These are phyloP conservation scores for Bagarius yarrelli DNA, from an alignment of 2,113 vertebrate genomes.

Conservation along the genomic window DNA sequence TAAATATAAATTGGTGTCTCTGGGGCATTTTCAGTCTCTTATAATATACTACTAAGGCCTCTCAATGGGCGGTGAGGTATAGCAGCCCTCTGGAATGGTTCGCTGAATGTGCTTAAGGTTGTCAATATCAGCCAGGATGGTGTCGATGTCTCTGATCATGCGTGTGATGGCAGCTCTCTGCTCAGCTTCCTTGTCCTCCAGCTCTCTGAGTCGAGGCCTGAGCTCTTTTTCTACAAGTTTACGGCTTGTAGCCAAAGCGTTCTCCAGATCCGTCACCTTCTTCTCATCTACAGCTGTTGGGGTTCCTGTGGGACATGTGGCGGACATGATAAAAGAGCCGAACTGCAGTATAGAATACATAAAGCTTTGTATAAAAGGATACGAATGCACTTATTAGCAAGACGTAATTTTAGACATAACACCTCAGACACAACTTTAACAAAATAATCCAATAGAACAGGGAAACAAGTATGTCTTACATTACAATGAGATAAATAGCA, in stretches of 20 bases:
- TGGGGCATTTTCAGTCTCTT: neutral
- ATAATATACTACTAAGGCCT: conserved; percentile 67
- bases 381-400: no score
- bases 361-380: no score
- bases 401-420: no score
- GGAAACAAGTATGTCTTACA: no score
- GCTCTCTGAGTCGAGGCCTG: conserved; percentile 66
- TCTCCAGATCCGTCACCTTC: conserved; percentile 64
- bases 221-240: conserved; percentile 64
- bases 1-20: neutral
- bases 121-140: conserved; percentile 77
- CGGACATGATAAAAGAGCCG: conserved; percentile 1
- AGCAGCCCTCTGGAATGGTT: conserved; percentile 80
- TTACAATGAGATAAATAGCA: no score
- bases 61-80: conserved; percentile 80
- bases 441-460: no score
- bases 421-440: no score
- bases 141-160: conserved; percentile 75
- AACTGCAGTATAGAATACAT: neutral
- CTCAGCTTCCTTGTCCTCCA: conserved; percentile 67
- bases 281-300: conserved; percentile 68
- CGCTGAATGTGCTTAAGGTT: conserved; percentile 84
- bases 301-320: conserved; percentile 64
- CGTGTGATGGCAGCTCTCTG: conserved; percentile 62
- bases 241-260: conserved; percentile 55